Percentiles rank a stretch among this genome's conserved stretches.
Conservation (phyloP, 2,888 invertebrate genomes). For the Lasioglossum pauxillum region DNA sequence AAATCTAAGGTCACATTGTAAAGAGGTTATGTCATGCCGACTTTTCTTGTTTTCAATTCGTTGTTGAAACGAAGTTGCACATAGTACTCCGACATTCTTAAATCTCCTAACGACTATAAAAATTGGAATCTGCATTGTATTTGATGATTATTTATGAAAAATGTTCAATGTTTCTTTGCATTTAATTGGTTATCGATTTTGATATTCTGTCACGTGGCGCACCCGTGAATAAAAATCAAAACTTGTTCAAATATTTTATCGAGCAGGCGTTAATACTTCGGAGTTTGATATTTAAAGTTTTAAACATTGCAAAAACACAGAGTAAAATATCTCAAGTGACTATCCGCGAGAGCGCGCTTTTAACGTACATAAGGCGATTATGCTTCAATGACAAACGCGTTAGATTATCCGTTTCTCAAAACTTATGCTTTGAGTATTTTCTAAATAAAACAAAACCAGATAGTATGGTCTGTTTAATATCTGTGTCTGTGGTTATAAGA, state of each 20-base stretch:
- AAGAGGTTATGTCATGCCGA: slow-evolving; percentile 76
- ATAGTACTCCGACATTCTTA: not conserved
- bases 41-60: slow-evolving; percentile 38
- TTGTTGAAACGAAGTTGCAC: not conserved
- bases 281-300: not conserved
- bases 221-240: not conserved
- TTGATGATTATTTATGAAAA: not conserved
- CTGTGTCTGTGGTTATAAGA: not conserved
- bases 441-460: not conserved
- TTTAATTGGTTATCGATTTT: not conserved
- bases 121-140: not conserved
- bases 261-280: not conserved
- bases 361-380: not conserved
- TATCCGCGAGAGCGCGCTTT: slow-evolving; percentile 9
- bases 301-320: not conserved
- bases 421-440: not conserved
- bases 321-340: not conserved
- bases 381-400: not conserved
- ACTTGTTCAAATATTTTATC: not conserved
- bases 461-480: not conserved
- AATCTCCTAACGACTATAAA: not conserved
- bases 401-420: not conserved
- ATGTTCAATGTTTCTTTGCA: slow-evolving; percentile 15
- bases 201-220: not conserved
- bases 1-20: slow-evolving; percentile 51